These are phyloP conservation scores for Triops longicaudatus DNA, from an alignment of 1,140 invertebrate species.

Conservation along the genomic window DNA sequence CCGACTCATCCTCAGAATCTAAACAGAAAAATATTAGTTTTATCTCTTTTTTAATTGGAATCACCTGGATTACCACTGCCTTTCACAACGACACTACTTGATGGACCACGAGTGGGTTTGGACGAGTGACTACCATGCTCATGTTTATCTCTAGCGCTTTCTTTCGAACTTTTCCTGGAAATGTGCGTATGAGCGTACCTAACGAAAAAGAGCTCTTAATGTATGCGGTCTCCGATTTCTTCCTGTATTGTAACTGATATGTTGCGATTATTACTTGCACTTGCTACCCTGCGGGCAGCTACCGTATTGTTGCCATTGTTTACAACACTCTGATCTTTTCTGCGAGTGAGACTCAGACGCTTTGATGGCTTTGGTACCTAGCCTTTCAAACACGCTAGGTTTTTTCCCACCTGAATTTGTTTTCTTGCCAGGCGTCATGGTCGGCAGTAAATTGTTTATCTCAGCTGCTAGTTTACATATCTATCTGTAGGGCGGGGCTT, in stretches of 20 bases:
- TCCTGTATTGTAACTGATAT: too few species aligned
- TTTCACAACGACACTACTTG: slow-evolving; percentile 9
- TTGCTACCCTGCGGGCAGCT: slow-evolving; percentile 63
- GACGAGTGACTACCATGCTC: slow-evolving; percentile 14
- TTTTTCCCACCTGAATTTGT: slow-evolving; percentile 22
- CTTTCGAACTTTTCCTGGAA: slow-evolving; percentile 61
- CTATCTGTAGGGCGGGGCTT: background rate
- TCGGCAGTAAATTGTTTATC: background rate
- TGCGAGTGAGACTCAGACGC: slow-evolving; percentile 38
- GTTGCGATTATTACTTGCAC: slow-evolving; percentile 46
- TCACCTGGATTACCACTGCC: slow-evolving; percentile 16
- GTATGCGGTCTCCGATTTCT: background rate
- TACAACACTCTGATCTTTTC: slow-evolving; percentile 50
- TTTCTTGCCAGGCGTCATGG: slow-evolving; percentile 28
- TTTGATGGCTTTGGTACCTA: slow-evolving; percentile 58
- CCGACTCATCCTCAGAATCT: slow-evolving; percentile 73
- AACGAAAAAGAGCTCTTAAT: slow-evolving; percentile 23
- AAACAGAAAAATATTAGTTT: slow-evolving; percentile 61
- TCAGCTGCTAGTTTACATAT: background rate
- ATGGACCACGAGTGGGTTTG: background rate
- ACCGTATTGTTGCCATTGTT: slow-evolving; percentile 63
- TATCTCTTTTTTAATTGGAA: slow-evolving; percentile 50
- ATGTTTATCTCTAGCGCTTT: slow-evolving; percentile 55
- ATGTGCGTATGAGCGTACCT: slow-evolving; percentile 60
- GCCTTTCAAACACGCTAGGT: slow-evolving; percentile 67